Evolutionary conservation across 2,797 vertebrate genomes (phyloP).

Genomic region (Pteronotus mesoamericanus): DNA sequence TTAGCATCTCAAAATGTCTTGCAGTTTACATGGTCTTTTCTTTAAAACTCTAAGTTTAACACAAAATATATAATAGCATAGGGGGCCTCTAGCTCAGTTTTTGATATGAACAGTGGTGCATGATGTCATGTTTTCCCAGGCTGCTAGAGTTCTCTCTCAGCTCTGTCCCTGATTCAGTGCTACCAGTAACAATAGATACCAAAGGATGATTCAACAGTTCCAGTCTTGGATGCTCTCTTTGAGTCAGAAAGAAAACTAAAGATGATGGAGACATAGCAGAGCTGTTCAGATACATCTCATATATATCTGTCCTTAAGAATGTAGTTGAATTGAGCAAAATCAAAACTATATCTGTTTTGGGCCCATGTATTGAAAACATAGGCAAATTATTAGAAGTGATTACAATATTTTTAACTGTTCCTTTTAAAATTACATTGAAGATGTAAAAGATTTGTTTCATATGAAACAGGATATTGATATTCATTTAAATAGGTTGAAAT

Average conservation of each 20-base stretch:
- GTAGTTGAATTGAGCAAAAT: constrained; percentile 27
- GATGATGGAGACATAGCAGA: background rate
- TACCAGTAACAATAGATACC: background rate
- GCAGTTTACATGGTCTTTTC: background rate
- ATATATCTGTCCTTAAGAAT: background rate
- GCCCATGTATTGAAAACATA: background rate
- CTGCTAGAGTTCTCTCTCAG: background rate
- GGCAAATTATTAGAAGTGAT: background rate
- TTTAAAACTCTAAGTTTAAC: background rate
- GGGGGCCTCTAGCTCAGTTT: background rate
- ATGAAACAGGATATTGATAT: background rate
- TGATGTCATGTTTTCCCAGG: background rate
- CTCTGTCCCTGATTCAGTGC: background rate
- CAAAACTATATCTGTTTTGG: background rate
- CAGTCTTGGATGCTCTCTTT: background rate
- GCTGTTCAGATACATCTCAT: background rate
- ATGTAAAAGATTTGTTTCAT: constrained; percentile 12
- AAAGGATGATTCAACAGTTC: background rate
- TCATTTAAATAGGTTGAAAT: background rate
- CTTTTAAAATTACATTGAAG: background rate
- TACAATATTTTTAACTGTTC: background rate
- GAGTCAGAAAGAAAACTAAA: background rate
- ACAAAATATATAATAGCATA: background rate
- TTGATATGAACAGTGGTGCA: background rate
- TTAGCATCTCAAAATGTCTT: background rate